phyloP scores from a whole-genome alignment of 2,113 vertebrate genomes.

The Catagonus wagneri region DNA sequence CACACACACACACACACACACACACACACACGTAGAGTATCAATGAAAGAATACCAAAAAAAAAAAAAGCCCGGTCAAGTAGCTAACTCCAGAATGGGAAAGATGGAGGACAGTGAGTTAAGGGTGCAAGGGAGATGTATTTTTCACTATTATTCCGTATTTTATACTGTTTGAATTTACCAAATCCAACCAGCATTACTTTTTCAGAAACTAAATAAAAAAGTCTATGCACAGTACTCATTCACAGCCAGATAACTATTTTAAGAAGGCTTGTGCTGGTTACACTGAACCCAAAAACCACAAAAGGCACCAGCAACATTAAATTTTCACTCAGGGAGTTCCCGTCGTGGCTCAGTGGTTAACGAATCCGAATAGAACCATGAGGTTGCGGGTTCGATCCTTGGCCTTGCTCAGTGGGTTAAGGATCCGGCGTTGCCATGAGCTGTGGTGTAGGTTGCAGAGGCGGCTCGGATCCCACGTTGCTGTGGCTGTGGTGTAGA shows the following conservation, averaged over 20 bases:
- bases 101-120: neutral
- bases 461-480: too few relatives aligned
- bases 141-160: neutral
- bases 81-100: neutral
- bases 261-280: neutral
- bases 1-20: neutral
- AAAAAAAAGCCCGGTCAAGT: neutral
- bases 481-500: too few relatives aligned
- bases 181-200: neutral
- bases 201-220: neutral
- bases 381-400: too few relatives aligned
- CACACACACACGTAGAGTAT: neutral
- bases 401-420: too few relatives aligned
- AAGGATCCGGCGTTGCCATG: too few relatives aligned
- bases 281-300: neutral
- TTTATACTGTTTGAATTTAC: slow-evolving; percentile 40
- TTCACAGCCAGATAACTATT: neutral
- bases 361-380: too few relatives aligned
- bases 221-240: neutral
- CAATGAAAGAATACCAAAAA: neutral
- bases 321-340: slow-evolving; percentile 15
- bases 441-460: too few relatives aligned
- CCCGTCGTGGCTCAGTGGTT: too few relatives aligned
- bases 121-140: neutral
- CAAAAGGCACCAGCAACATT: neutral